Percentiles rank a stretch among this genome's conserved stretches.
These are phyloP conservation scores for Gibbula magus DNA, from an alignment of 2,888 invertebrate species.

Conservation along the genomic window DNA sequence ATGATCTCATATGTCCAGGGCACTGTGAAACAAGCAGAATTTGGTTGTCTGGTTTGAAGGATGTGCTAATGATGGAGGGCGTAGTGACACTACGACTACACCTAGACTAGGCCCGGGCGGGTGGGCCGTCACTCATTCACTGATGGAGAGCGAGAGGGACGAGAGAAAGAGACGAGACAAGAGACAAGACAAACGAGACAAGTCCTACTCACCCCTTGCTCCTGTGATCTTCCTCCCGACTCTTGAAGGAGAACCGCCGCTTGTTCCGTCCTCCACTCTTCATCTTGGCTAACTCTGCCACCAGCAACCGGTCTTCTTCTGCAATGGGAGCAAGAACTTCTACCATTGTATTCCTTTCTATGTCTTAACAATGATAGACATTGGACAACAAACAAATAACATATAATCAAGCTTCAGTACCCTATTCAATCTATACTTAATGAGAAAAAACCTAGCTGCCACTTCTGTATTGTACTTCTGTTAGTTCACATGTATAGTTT, in stretches of 20 bases:
- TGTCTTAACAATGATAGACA: too few relatives aligned
- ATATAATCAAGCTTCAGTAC: too few relatives aligned
- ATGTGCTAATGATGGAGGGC: not conserved
- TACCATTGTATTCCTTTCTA: too few relatives aligned
- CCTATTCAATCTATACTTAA: too few relatives aligned
- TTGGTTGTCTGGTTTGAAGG: not conserved
- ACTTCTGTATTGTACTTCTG: too few relatives aligned
- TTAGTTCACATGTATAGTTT: too few relatives aligned
- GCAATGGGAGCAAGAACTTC: constrained; percentile 42
- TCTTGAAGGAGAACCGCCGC: constrained; percentile 68
- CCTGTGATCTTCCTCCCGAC: constrained; percentile 63
- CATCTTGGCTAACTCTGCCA: constrained; percentile 63
- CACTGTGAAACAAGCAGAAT: too few relatives aligned
- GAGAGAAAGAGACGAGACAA: not conserved
- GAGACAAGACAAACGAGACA: not conserved
- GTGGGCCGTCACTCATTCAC: too few relatives aligned
- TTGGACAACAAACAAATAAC: too few relatives aligned
- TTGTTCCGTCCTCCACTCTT: constrained; percentile 63
- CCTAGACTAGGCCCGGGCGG: not conserved
- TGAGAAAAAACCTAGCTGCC: too few relatives aligned
- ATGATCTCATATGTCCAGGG: too few relatives aligned
- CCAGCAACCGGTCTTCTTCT: constrained; percentile 64
- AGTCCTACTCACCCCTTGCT: constrained; percentile 59
- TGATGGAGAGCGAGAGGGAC: too few relatives aligned
- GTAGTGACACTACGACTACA: not conserved